These are phyloP conservation scores for Steinernema carpocapsae DNA, from an alignment of 2,888 invertebrate genomes.

Conservation along the genomic window DNA sequence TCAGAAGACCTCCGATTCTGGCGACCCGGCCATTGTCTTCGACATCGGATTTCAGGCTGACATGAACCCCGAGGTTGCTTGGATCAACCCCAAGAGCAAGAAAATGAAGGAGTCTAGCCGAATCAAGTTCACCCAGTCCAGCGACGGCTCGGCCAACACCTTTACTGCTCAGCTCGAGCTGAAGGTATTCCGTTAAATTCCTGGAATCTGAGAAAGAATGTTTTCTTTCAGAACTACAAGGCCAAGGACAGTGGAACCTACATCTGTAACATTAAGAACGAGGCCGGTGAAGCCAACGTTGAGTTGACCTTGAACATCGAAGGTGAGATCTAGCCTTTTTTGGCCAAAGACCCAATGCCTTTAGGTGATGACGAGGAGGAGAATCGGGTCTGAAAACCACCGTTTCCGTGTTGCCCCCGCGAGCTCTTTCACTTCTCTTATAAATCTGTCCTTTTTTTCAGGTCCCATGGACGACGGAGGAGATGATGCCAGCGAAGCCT, in stretches of 20 bases:
- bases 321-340: slow-evolving; percentile 78
- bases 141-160: slow-evolving; percentile 64
- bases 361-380: not conserved
- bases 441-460: slow-evolving; percentile 40
- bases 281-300: slow-evolving; percentile 93
- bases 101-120: slow-evolving; percentile 69
- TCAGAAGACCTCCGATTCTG: slow-evolving; percentile 68
- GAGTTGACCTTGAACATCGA: slow-evolving; percentile 96
- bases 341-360: not conserved
- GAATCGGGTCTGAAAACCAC: not conserved
- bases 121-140: slow-evolving; percentile 66
- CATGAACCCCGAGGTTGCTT: slow-evolving; percentile 68
- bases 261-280: slow-evolving; percentile 96
- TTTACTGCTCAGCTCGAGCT: slow-evolving; percentile 67
- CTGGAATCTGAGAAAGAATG: not conserved
- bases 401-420: not conserved
- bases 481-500: slow-evolving; percentile 67
- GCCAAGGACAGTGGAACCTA: slow-evolving; percentile 79
- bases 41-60: slow-evolving; percentile 69
- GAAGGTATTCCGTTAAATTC: slow-evolving; percentile 55
- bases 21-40: slow-evolving; percentile 69
- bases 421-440: slow-evolving; percentile 18
- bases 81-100: slow-evolving; percentile 69
- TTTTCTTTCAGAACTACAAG: slow-evolving; percentile 68
- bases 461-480: slow-evolving; percentile 67